Base-by-base conservation (phyloP, 2,113 vertebrate species). In the Syngnathoides biaculeatus region DNA sequence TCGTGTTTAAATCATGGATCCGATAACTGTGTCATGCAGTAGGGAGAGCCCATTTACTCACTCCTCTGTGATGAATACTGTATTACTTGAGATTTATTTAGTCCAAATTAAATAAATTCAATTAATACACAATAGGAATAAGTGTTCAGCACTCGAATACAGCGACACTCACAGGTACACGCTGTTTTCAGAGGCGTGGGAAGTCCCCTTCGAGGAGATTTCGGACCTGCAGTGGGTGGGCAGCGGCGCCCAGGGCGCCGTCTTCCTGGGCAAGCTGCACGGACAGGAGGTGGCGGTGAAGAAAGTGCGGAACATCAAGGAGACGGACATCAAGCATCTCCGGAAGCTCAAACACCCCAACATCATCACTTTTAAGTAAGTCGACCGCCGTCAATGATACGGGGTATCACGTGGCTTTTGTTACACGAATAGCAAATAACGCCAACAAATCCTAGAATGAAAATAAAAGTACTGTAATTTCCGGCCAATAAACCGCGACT, bases 321-420 rank as follows among this genome's bases (percentile, higher is more conserved):
- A 98, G 89, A 98, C 97, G 0, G 97, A 98, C 84, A 98, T 98
- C 90, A 98, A 97, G 77, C 95, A 98, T 87, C 93, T 98, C 64
- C 91, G 97, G 68, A 98, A 97, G 82, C 94, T 98, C 64, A 98
- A 98, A 80, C 97, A 98, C 79, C 97, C 97, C 86, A 98, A 98
- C 91, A 98, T 98, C 91, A 98, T 98, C 89, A 98, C 96, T 48
- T 98, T 98, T 92, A 98, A 95, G 97, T 98, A 68, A 95, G 95
- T 71, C 14, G 5, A 8, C 71, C 61, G 40, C 43, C 2, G 20
- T 7, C 20, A 4, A 66, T 71, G 22, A 24, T 0, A 20, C 53
- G 8, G 20, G 11, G 38, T 12, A 20, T 48, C 45, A 48, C 17
- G 17, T 19, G 30, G 30, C 30, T 35, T 1, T 63, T 63, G 3